Evolutionary conservation across 2,113 vertebrate genomes (phyloP).

Genomic region (Podocnemis expansa): DNA sequence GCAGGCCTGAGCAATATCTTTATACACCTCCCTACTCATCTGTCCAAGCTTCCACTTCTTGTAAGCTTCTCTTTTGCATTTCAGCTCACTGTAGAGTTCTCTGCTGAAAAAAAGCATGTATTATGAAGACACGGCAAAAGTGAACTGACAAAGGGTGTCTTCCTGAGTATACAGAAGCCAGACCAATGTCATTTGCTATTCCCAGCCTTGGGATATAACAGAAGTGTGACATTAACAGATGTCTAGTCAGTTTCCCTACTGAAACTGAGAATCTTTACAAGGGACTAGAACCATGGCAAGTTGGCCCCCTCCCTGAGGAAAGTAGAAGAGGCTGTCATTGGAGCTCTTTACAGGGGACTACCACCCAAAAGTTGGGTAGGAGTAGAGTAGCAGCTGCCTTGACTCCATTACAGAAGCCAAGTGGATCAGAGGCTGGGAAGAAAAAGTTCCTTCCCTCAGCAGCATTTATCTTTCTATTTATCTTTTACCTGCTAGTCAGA

Average conservation of each 20-base stretch:
- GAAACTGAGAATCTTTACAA: neutral
- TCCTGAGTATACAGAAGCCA: neutral
- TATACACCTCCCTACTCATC: too few relatives aligned
- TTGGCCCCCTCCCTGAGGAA: neutral
- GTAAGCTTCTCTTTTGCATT: too few relatives aligned
- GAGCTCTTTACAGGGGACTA: neutral
- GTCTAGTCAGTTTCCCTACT: neutral
- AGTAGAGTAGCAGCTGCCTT: neutral
- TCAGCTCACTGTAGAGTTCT: too few relatives aligned
- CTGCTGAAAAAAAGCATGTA: neutral
- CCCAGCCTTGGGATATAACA: neutral
- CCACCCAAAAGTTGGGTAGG: neutral
- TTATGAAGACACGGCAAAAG: neutral
- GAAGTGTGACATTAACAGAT: neutral
- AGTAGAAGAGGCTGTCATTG: neutral
- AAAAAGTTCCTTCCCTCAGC: neutral
- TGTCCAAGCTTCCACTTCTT: too few relatives aligned
- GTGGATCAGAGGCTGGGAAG: neutral
- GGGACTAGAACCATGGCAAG: neutral
- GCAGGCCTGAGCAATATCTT: too few relatives aligned
- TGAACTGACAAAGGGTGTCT: neutral
- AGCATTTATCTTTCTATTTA: neutral
- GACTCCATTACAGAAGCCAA: neutral
- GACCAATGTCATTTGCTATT: neutral
- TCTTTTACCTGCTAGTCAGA: neutral